Evolutionary conservation across 2,797 vertebrate species (phyloP).

Genomic region (Crocodylus rhombifer): DNA sequence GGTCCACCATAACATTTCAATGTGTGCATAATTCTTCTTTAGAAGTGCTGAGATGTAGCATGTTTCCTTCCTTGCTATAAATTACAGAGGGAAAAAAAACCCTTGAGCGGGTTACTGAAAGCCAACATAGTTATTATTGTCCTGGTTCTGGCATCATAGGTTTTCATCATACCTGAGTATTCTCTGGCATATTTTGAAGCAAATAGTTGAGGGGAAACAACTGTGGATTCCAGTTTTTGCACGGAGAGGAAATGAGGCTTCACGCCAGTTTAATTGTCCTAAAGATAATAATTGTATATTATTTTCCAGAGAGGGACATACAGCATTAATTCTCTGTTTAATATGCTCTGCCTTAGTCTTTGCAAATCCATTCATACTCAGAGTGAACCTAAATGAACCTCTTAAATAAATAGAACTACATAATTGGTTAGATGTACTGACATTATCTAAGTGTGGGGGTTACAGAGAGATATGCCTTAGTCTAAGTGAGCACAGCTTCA

Average conservation of each 20-base stretch:
- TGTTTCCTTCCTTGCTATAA: not conserved
- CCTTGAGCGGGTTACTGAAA: not conserved
- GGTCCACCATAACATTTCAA: not conserved
- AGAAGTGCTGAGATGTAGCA: not conserved
- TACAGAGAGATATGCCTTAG: not conserved
- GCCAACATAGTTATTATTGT: not conserved
- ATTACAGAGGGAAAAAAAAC: not conserved
- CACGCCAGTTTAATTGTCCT: constrained; percentile 8
- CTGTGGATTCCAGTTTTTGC: not conserved
- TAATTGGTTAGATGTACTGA: not conserved
- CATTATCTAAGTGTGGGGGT: not conserved
- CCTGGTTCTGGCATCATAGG: not conserved
- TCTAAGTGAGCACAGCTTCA: not conserved
- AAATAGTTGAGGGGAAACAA: not conserved
- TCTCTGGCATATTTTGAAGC: not conserved
- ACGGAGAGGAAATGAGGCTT: not conserved
- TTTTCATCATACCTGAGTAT: not conserved
- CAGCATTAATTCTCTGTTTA: constrained; percentile 5
- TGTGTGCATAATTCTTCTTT: not conserved
- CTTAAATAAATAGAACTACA: constrained; percentile 9
- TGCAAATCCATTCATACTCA: not conserved
- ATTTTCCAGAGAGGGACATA: not conserved
- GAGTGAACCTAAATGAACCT: not conserved
- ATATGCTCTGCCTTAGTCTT: not conserved
- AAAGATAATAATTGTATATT: not conserved